phyloP scores from a whole-genome alignment of 2,113 vertebrate species.

The Odontophorus gujanensis region DNA sequence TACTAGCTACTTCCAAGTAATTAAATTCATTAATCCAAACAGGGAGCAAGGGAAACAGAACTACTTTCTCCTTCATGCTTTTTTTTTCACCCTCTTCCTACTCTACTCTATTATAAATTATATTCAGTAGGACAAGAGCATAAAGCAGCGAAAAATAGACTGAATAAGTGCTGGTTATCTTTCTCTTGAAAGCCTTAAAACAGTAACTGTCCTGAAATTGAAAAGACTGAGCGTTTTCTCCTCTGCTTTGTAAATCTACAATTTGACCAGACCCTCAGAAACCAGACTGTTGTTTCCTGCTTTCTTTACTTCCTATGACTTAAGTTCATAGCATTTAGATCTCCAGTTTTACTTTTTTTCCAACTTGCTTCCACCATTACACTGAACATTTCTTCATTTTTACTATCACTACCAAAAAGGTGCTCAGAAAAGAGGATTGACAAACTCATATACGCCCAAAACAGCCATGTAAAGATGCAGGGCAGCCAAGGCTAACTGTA shows the following conservation, averaged over 20 bases:
- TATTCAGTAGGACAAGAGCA: no score
- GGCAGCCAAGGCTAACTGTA: not conserved
- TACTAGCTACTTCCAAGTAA: constrained; percentile 45
- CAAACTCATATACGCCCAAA: not conserved
- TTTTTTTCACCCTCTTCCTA: not conserved
- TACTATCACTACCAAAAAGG: not conserved
- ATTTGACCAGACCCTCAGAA: not conserved
- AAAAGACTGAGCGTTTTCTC: not conserved
- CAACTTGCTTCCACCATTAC: not conserved
- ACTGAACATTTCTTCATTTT: not conserved
- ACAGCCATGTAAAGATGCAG: not conserved
- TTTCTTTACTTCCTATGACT: not conserved
- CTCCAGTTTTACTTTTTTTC: not conserved
- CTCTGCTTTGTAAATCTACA: not conserved
- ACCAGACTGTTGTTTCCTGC: not conserved
- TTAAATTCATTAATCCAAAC: constrained; percentile 55
- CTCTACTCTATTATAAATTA: not conserved
- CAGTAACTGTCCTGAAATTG: not conserved
- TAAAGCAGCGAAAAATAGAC: not conserved
- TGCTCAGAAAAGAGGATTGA: not conserved
- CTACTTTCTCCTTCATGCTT: constrained; percentile 19
- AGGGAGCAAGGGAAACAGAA: constrained; percentile 33
- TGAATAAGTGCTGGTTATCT: not conserved
- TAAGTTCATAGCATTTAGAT: not conserved
- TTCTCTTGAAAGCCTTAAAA: constrained; percentile 24